Evolutionary conservation across 1,140 invertebrate genomes (phyloP), one percentile per base, ranked within the genome.

Genomic region (Thaumatotibia leucotreta): DNA sequence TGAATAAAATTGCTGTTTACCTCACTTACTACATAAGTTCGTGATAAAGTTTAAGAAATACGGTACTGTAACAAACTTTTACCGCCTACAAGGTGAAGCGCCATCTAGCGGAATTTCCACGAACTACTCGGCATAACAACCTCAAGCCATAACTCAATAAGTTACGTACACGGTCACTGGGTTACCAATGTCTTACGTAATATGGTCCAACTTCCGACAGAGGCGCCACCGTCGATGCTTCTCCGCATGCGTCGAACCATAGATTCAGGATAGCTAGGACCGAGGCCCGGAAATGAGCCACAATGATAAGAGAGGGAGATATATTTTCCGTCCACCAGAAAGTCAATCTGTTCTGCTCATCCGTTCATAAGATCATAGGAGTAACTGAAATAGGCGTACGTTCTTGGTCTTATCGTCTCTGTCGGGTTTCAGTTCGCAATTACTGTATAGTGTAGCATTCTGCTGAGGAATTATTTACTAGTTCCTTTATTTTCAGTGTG

Each of bases 221-320:
- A 29, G 66, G 80, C 79, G 72, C 69, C 54, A 66, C 63, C 22
- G 49, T 72, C n/a, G 23, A 31, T 23, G 23, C 50, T 58, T 58
- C 67, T 73, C 73, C 86, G 86, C 86, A 89, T 90, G 88, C 88
- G 88, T 84, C 76, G 63, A 69, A 65, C 33, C 63, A 72, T 58
- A 58, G n/a, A 27, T n/a, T 58, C 52, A 58, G 52, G 50, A 52
- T 52, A 10, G 29, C 52, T 31, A 11, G 23, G 23, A 11, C 24
- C 10, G 14, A 58, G 6, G 23, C 23, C 5, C 52, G n/a, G 11
- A 20, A 14, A 9, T n/a, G 29, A 5, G 52, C 52, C n/a, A 2
- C n/a, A n/a, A n/a, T 3, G 20, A 14, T 29, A 58, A 27, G 52
- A 58, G 52, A 58, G 11, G 17, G 39, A 17, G 14, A 14, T 17